Conservation (phyloP, 2,888 invertebrate genomes). For the Glyphotaelius pellucidus region DNA sequence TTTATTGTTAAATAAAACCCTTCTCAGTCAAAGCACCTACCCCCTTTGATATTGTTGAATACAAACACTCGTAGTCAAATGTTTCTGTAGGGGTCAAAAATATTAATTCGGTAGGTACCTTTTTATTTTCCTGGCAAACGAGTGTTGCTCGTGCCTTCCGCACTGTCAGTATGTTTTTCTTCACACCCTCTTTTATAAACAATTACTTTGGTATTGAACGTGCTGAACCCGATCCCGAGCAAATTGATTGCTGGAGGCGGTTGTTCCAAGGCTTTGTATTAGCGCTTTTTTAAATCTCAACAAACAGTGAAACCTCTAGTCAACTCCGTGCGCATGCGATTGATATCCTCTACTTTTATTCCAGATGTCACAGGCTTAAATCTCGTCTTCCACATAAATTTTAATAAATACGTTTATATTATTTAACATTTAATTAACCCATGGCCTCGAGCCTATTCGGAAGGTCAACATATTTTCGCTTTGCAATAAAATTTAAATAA, state of each 20-base stretch:
- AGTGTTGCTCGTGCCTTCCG: background rate
- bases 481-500: too few species aligned
- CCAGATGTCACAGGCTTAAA: too few species aligned
- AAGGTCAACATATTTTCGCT: too few species aligned
- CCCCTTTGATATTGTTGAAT: background rate
- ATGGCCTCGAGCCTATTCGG: too few species aligned
- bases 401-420: too few species aligned
- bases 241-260: background rate
- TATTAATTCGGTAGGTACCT: background rate
- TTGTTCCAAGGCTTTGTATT: background rate
- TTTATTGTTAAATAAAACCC: slow-evolving; percentile 2
- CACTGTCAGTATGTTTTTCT: background rate
- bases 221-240: background rate
- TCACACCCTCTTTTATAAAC: background rate
- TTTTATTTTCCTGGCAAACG: background rate
- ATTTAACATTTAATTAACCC: too few species aligned
- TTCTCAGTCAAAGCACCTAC: background rate
- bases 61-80: background rate
- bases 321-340: too few species aligned
- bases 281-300: background rate
- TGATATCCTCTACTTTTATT: too few species aligned
- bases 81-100: background rate
- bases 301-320: background rate
- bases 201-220: background rate
- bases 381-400: too few species aligned